Percentiles rank a stretch among this genome's conserved stretches.
phyloP scores from a whole-genome alignment of 2,797 vertebrate genomes.

The Sebastes diaconus region DNA sequence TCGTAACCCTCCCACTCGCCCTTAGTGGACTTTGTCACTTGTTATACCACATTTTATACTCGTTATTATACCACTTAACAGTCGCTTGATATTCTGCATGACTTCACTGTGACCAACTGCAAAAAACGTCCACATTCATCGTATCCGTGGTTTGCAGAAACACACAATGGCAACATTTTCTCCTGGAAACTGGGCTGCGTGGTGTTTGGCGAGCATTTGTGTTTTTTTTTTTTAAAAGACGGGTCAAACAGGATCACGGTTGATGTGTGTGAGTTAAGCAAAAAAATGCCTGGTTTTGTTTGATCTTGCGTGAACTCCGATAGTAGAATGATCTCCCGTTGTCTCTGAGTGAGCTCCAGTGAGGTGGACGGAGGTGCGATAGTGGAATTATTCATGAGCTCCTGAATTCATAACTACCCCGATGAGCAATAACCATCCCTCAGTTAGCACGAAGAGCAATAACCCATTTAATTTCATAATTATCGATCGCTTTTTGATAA shows the following conservation, averaged over 20 bases:
- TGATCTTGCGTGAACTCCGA: not conserved
- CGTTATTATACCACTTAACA: too few species aligned
- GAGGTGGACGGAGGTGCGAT: not conserved
- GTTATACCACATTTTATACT: too few species aligned
- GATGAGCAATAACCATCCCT: constrained; percentile 72
- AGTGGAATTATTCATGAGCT: constrained; percentile 56
- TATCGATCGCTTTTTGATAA: constrained; percentile 61
- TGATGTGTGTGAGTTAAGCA: not conserved
- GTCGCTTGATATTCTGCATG: too few species aligned
- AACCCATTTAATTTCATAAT: constrained; percentile 68
- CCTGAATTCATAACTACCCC: constrained; percentile 66
- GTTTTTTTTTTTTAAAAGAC: not conserved
- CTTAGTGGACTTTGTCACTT: too few species aligned
- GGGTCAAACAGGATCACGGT: not conserved
- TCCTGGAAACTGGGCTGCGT: too few species aligned
- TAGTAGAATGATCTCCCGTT: not conserved
- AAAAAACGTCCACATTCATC: too few species aligned
- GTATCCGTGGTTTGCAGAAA: too few species aligned
- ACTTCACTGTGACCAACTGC: too few species aligned
- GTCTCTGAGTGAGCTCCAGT: constrained; percentile 1
- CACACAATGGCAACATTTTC: too few species aligned
- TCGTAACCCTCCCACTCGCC: too few species aligned
- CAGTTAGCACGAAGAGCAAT: constrained; percentile 49
- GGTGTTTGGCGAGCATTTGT: too few species aligned
- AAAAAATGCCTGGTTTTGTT: not conserved